Conservation (phyloP, 2,888 invertebrate species). For the Phalera bucephala region DNA sequence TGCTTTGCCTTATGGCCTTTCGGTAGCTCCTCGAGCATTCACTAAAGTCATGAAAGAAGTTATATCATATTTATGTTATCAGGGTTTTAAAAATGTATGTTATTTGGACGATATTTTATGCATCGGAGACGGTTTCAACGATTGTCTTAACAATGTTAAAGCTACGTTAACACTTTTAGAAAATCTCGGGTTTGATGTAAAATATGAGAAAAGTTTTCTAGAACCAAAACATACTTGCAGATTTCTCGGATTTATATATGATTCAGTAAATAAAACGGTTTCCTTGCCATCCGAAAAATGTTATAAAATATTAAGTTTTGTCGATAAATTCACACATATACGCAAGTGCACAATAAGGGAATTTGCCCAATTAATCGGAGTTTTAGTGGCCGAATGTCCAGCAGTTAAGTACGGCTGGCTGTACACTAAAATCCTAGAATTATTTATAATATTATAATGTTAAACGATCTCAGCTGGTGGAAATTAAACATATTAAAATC, state of each 20-base stretch:
- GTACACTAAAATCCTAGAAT: too few relatives aligned
- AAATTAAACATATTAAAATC: neutral
- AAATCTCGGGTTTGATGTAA: conserved; percentile 13
- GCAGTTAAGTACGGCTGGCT: conserved; percentile 16
- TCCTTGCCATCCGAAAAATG: conserved; percentile 12
- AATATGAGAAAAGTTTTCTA: conserved; percentile 13
- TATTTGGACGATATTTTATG: conserved; percentile 10
- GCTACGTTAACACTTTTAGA: conserved; percentile 3
- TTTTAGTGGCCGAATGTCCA: conserved; percentile 18
- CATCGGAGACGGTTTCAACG: neutral
- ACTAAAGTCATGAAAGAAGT: conserved; percentile 5
- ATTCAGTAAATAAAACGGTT: conserved; percentile 4
- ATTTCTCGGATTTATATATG: conserved; percentile 15
- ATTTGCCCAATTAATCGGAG: conserved; percentile 17
- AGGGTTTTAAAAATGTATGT: neutral
- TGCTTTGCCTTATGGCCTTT: conserved; percentile 3
- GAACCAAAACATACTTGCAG: conserved; percentile 7
- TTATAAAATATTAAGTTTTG: conserved; percentile 6
- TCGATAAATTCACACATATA: conserved; percentile 7
- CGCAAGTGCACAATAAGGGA: conserved; percentile 8
- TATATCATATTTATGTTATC: neutral
- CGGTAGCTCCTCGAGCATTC: neutral
- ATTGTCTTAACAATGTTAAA: conserved; percentile 3
- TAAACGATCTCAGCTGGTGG: conserved; percentile 11
- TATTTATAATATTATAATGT: too few relatives aligned